Conservation (phyloP, 2,797 vertebrate genomes). For the Glossophaga mutica region DNA sequence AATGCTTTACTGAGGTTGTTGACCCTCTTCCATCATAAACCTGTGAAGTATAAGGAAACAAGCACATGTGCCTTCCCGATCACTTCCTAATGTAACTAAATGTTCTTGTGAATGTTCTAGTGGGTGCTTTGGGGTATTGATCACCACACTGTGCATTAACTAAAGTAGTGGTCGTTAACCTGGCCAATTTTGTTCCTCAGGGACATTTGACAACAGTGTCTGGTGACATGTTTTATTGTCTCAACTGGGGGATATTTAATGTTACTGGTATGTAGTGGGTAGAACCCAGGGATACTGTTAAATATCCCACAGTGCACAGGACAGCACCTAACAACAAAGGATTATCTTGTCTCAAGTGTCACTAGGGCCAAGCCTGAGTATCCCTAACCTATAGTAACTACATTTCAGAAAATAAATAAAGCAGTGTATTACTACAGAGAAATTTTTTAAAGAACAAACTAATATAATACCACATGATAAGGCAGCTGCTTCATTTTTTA, state of each 20-base stretch:
- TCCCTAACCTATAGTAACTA: background rate
- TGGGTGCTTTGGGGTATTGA: background rate
- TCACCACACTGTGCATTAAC: background rate
- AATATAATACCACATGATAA: background rate
- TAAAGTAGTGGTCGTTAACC: background rate
- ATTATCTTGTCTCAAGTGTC: background rate
- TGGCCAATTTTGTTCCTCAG: background rate
- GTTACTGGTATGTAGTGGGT: background rate
- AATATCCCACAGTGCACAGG: background rate
- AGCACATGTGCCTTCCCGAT: background rate
- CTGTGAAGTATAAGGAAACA: background rate
- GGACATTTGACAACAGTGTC: background rate
- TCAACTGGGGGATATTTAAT: background rate
- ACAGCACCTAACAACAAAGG: background rate
- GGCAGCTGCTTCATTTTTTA: background rate
- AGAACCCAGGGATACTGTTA: no score
- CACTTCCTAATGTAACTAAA: background rate
- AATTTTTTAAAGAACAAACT: background rate
- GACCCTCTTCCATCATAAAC: background rate
- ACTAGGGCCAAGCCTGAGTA: background rate
- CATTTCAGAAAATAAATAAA: background rate
- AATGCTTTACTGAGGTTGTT: background rate
- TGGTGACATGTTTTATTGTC: background rate
- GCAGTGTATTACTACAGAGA: background rate
- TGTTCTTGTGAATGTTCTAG: background rate